Conservation (phyloP, 2,797 vertebrate species). For the Rhadinocentrus ornatus region DNA sequence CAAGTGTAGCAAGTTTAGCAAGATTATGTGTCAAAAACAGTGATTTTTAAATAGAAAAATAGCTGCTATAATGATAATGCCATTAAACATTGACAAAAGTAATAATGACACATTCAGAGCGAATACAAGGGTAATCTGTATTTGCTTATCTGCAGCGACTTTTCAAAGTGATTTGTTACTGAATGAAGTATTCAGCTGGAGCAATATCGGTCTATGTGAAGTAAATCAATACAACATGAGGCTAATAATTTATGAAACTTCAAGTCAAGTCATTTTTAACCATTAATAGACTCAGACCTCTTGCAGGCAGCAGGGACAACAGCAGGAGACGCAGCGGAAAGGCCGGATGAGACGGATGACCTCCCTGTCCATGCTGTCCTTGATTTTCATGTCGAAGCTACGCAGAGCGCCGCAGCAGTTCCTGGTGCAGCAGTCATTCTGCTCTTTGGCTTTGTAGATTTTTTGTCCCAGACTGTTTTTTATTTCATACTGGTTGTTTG, state of each 20-base stretch:
- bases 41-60: background rate
- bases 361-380: constrained; percentile 85
- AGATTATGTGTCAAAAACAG: background rate
- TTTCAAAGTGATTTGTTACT: background rate
- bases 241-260: background rate
- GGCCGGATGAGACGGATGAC: constrained; percentile 89
- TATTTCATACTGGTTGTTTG: constrained; percentile 89
- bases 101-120: background rate
- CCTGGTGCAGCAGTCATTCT: constrained; percentile 89
- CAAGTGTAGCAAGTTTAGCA: background rate
- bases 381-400: constrained; percentile 89
- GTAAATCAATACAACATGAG: background rate
- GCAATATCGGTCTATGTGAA: constrained; percentile 5
- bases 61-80: background rate
- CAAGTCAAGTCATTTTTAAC: background rate
- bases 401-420: constrained; percentile 90
- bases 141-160: background rate
- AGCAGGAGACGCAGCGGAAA: constrained; percentile 87
- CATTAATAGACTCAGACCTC: constrained; percentile 75
- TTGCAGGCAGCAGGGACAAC: constrained; percentile 91
- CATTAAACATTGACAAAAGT: constrained; percentile 30
- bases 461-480: constrained; percentile 89
- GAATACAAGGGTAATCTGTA: background rate
- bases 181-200: background rate
- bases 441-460: constrained; percentile 89